Evolutionary conservation across 2,797 vertebrate species (phyloP), one percentile per base, ranked within the genome.

Genomic region (Aphelocoma californica): DNA sequence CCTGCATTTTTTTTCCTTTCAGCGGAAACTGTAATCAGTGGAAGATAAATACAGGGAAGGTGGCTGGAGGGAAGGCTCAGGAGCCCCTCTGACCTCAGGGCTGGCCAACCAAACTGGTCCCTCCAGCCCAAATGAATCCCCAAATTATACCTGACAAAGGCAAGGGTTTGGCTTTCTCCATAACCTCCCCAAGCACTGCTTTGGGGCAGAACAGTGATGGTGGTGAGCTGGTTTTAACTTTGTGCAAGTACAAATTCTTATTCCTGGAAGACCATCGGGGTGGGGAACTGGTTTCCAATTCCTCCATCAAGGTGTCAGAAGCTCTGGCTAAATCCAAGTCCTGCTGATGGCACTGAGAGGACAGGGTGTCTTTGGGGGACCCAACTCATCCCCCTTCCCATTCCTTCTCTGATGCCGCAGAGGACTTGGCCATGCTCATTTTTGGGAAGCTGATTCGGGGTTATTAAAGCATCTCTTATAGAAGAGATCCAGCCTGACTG

Each of bases 21-120:
- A 50, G 72, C 17, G 69, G 82, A 96, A 97, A 92, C 29, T 89
- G 81, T 91, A 92, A 96, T 95, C 95, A 94, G 92, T 81, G 60
- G 87, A 95, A 95, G 77, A 78, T 92, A 96, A 97, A 94, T 88
- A 95, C 54, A 56, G 72, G 3, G 13, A 73, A 86, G 71, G 92
- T n/a, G 45, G 45, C 42, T 38, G 71, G 38, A 61, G 81, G 65
- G 14, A 26, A n/a, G 45, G 64, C 90, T 92, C 69, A 31, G 56
- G 81, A 71, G 25, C 69, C 57, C 61, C 56, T 79, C 86, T 82
- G 86, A 88, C 84, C 81, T 86, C 6, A 3, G 29, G 42, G 42
- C 1, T 73, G 84, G 85, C 62, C 64, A 90, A 71, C 69, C 50
- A 82, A 70, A 34, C 71, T 7, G 3, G 20, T 82, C 47, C 56